A percentile compares a stretch with the other conserved stretches of the same genome.
These are phyloP conservation scores for Aleiodes testaceus DNA, from an alignment of 2,888 invertebrate species.

Conservation along the genomic window DNA sequence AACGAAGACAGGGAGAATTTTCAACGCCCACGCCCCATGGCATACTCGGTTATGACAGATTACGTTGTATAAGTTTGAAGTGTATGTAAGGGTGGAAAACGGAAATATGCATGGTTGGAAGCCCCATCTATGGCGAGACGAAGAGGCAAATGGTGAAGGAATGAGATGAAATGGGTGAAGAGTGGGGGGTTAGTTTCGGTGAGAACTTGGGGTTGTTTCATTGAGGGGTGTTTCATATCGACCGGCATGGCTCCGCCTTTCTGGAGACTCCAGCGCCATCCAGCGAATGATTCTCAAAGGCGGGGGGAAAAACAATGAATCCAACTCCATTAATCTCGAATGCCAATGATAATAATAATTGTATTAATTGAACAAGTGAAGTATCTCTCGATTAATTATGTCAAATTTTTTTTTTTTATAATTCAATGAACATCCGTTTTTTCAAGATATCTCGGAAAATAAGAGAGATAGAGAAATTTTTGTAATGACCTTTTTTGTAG, in stretches of 20 bases:
- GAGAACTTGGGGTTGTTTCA: conserved; percentile 57
- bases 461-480: too few relatives aligned
- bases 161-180: conserved; percentile 10
- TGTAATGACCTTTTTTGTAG: too few relatives aligned
- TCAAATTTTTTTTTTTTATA: background rate
- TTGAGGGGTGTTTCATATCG: conserved; percentile 63
- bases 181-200: conserved; percentile 19
- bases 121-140: conserved; percentile 20
- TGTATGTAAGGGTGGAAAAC: conserved; percentile 45
- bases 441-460: too few relatives aligned
- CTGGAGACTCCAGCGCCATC: conserved; percentile 48
- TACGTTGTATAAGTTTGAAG: conserved; percentile 49
- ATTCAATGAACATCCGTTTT: background rate
- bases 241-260: conserved; percentile 61
- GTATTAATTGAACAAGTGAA: too few relatives aligned
- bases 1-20: conserved; percentile 32
- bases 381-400: background rate
- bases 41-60: conserved; percentile 54
- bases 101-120: conserved; percentile 39
- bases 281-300: conserved; percentile 37
- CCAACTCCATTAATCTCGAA: background rate
- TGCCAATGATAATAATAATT: too few relatives aligned
- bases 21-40: conserved; percentile 38
- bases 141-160: conserved; percentile 21
- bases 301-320: conserved; percentile 14